Evolutionary conservation across 2,888 invertebrate genomes (phyloP), one percentile per base, ranked within the genome.

Genomic region (Dendrolimus pini): DNA sequence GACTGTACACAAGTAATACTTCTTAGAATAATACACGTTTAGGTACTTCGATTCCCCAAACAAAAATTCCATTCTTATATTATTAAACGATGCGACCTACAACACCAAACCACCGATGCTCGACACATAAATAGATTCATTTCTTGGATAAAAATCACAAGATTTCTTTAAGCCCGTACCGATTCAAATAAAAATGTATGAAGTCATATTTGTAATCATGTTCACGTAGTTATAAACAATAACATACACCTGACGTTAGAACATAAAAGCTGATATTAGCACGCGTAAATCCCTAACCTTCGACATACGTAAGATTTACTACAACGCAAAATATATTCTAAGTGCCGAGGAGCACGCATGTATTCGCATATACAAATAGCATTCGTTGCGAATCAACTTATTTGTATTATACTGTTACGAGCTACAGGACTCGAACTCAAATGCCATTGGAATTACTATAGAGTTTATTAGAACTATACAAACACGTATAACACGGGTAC

Each of bases 91-190:
- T 78, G 80, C 83, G 80, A 82, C 84, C 81, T 77, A 82, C 73
- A 77, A 72, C 74, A 72, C 69, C 69, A 74, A 74, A 70, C 81
- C 85, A 82, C 81, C 83, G 77, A 84, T 84, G 85, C 80, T 68
- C 69, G 72, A 70, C 77, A 80, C 82, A 82, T 77, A 87, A 87
- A 89, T 88, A 88, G 87, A 83, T 70, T 74, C 78, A 82, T 80
- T 82, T 85, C 82, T 82, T 78, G 82, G 83, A 79, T 85, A 81
- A 75, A 83, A 83, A 86, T 78, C 76, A 81, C 74, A 62, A 78
- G 47, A 47, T 47, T 47, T 47, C 6, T 30, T 30, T 30, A 30
- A 30, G 30, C 0, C 30, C 30, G 30, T 30, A 30, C 30, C 30
- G 30, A 30, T 30, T 30, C 12, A 8, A 47, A 47, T 47, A 47